These are phyloP conservation scores for Percina caprodes DNA, from an alignment of 2,113 vertebrate species.

Conservation along the genomic window DNA sequence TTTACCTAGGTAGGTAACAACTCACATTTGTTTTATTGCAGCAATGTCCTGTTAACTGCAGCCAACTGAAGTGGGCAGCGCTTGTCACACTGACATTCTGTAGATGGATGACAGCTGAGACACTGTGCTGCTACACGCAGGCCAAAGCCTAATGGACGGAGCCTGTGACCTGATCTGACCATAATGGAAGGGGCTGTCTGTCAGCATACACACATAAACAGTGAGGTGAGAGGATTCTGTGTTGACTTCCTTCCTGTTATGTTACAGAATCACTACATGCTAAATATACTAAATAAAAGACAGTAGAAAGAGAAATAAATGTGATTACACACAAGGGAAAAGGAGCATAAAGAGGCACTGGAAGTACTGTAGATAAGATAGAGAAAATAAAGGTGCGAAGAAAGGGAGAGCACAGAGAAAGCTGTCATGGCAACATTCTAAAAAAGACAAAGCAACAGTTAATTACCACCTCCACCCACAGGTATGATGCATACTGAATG, in stretches of 20 bases:
- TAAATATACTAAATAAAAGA: background rate
- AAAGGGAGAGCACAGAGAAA: slow-evolving; percentile 32
- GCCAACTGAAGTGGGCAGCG: slow-evolving; percentile 12
- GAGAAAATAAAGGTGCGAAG: slow-evolving; percentile 64
- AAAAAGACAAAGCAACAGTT: slow-evolving; percentile 78
- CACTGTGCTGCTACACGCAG: slow-evolving; percentile 50
- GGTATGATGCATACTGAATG: slow-evolving; percentile 65
- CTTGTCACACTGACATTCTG: slow-evolving; percentile 12
- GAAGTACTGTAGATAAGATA: no score
- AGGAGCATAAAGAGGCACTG: slow-evolving; percentile 5
- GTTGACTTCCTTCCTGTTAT: background rate
- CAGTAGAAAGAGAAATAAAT: background rate
- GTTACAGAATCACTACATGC: background rate
- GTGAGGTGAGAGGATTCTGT: background rate
- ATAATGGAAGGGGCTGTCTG: slow-evolving; percentile 60
- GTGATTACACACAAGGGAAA: slow-evolving; percentile 3
- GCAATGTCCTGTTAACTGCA: background rate
- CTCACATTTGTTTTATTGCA: slow-evolving; percentile 2
- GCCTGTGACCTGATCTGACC: slow-evolving; percentile 47
- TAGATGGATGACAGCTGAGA: slow-evolving; percentile 53
- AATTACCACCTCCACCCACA: slow-evolving; percentile 80
- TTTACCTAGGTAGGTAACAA: no score
- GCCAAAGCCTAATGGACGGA: slow-evolving; percentile 35
- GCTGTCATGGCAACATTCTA: slow-evolving; percentile 78
- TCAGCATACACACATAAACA: slow-evolving; percentile 14